Conservation (phyloP, 2,888 invertebrate genomes). For the Apamea monoglypha region DNA sequence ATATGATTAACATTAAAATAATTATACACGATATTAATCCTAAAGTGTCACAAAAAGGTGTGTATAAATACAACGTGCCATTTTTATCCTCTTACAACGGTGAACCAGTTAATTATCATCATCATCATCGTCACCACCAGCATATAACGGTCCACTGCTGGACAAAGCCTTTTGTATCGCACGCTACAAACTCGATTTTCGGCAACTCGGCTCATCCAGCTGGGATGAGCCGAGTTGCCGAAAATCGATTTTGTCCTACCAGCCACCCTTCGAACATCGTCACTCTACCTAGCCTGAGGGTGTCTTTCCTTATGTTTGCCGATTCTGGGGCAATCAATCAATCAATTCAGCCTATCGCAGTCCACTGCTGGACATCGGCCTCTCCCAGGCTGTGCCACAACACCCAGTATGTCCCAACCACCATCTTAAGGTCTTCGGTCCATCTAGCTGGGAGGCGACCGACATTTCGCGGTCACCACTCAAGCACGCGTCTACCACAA, state of each 20-base stretch:
- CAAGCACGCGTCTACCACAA: not conserved
- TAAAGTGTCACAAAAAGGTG: not conserved
- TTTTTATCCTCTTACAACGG: constrained; percentile 4
- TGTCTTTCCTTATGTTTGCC: not conserved
- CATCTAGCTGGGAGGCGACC: not conserved
- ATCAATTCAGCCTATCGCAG: not conserved
- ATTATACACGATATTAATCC: not conserved
- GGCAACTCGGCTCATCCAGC: not conserved
- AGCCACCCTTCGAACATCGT: not conserved
- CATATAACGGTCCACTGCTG: not conserved
- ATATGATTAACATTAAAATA: constrained; percentile 29
- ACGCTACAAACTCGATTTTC: not conserved
- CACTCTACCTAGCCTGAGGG: not conserved
- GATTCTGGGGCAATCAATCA: not conserved
- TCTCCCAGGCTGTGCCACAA: not conserved
- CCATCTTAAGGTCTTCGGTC: too few species aligned
- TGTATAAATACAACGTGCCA: not conserved
- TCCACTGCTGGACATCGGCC: not conserved
- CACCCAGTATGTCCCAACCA: not conserved
- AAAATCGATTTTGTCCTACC: too few species aligned
- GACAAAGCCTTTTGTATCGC: not conserved
- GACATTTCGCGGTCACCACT: not conserved
- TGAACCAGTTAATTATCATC: not conserved
- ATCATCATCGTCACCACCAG: not conserved
- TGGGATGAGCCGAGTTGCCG: too few species aligned